These are phyloP conservation scores for Nemotelus nigrinus DNA, from an alignment of 2,888 invertebrate species.

Conservation along the genomic window DNA sequence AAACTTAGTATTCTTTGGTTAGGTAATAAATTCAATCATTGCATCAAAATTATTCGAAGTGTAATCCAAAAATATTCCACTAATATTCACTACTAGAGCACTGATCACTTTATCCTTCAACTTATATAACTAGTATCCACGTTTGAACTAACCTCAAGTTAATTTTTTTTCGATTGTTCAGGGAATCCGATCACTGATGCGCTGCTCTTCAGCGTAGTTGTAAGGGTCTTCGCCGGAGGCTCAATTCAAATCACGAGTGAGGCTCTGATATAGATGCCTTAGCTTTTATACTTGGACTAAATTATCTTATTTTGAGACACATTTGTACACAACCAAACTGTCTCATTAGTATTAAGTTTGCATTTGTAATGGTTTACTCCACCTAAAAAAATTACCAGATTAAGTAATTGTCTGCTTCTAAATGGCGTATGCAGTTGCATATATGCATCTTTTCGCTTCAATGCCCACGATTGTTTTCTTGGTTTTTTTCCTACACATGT, in stretches of 20 bases:
- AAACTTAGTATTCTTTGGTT: too few species aligned
- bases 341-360: background rate
- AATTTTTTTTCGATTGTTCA: constrained; percentile 2
- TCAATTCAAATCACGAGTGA: constrained; percentile 47
- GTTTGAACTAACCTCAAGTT: constrained; percentile 36
- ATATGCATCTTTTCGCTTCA: background rate
- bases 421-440: too few species aligned
- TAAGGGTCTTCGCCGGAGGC: constrained; percentile 44
- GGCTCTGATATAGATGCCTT: constrained; percentile 27
- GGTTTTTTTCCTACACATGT: constrained; percentile 10
- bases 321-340: background rate
- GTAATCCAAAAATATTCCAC: background rate
- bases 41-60: too few species aligned
- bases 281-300: constrained; percentile 41
- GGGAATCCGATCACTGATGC: constrained; percentile 27
- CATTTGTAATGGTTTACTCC: background rate
- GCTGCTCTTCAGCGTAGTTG: constrained; percentile 13
- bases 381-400: background rate
- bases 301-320: constrained; percentile 25
- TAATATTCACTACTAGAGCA: background rate
- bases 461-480: background rate
- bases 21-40: too few species aligned
- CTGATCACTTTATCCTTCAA: constrained; percentile 2
- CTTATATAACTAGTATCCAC: constrained; percentile 10
- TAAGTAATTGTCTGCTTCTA: background rate